A percentile compares a stretch with the other conserved stretches of the same genome.
phyloP scores from a whole-genome alignment of 2,113 vertebrate genomes.

The Poeciliopsis turrubarensis region DNA sequence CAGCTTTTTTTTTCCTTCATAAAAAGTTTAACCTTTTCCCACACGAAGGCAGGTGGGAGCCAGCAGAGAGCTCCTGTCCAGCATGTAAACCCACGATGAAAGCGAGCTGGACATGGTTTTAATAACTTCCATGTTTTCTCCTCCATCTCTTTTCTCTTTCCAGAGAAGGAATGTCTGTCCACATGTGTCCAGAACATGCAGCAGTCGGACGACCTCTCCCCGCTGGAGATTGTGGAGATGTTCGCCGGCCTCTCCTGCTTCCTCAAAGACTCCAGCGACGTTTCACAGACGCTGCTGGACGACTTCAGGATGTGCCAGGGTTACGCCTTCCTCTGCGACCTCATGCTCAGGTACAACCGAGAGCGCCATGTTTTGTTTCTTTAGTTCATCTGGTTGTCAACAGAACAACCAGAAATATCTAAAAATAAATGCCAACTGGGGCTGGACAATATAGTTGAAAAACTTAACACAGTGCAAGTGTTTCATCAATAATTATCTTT shows the following conservation, averaged over 20 bases:
- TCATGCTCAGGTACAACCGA: slow-evolving; percentile 89
- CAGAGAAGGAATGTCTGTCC: slow-evolving; percentile 98
- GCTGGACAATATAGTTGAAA: no score
- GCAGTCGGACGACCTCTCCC: slow-evolving; percentile 95
- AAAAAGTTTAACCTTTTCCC: no score
- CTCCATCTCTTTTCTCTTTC: slow-evolving; percentile 11
- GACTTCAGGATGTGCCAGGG: slow-evolving; percentile 99
- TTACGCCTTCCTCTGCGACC: slow-evolving; percentile 95
- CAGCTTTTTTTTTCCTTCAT: not conserved
- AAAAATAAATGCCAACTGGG: not conserved
- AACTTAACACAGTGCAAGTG: no score
- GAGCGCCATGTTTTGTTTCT: not conserved
- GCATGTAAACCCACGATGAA: not conserved
- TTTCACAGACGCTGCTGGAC: slow-evolving; percentile 94
- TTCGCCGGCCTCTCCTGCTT: slow-evolving; percentile 97
- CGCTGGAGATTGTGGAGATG: slow-evolving; percentile 98
- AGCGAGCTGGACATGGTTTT: not conserved
- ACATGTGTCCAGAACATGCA: slow-evolving; percentile 99
- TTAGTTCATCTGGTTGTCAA: not conserved
- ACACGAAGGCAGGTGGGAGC: not conserved
- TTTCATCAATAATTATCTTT: no score
- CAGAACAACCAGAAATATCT: not conserved
- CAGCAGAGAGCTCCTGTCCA: not conserved
- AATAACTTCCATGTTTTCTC: not conserved
- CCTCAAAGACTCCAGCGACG: slow-evolving; percentile 98